Percentiles rank a stretch among this genome's conserved stretches.
Evolutionary conservation across 2,888 invertebrate genomes (phyloP).

Genomic region (Mechanitis mazaeus): DNA sequence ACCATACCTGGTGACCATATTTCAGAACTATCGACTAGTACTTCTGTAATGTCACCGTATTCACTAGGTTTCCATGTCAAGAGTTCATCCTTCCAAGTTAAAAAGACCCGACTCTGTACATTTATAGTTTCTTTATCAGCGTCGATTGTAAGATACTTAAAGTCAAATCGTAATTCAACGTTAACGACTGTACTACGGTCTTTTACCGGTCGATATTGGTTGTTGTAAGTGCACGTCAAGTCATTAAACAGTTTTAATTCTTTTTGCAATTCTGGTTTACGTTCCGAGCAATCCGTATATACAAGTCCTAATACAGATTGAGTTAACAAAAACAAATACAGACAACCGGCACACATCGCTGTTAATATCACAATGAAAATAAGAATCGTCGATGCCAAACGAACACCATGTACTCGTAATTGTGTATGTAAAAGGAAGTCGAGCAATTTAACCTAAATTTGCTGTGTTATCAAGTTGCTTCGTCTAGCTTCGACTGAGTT

Average conservation of each 20-base stretch:
- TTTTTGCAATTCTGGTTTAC: slow-evolving; percentile 41
- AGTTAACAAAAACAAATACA: slow-evolving; percentile 20
- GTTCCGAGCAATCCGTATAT: slow-evolving; percentile 39
- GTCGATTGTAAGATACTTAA: slow-evolving; percentile 75
- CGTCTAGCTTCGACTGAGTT: too few relatives aligned
- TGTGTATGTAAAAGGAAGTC: too few relatives aligned
- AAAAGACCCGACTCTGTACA: slow-evolving; percentile 74
- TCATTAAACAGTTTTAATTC: slow-evolving; percentile 68
- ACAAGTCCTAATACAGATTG: background rate
- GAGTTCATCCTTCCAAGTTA: slow-evolving; percentile 80
- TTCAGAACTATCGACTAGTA: slow-evolving; percentile 80
- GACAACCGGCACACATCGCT: slow-evolving; percentile 38
- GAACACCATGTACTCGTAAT: slow-evolving; percentile 35
- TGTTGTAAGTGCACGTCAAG: slow-evolving; percentile 76
- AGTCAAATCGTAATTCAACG: slow-evolving; percentile 72
- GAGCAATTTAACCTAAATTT: too few relatives aligned
- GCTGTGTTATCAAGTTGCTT: too few relatives aligned
- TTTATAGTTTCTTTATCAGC: slow-evolving; percentile 65
- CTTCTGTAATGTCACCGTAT: slow-evolving; percentile 78
- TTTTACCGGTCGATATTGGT: slow-evolving; percentile 70
- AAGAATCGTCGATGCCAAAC: slow-evolving; percentile 2
- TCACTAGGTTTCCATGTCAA: slow-evolving; percentile 83
- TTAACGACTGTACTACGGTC: slow-evolving; percentile 68
- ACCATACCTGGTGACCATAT: slow-evolving; percentile 88
- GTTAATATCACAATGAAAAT: slow-evolving; percentile 33